Evolutionary conservation across 1,140 invertebrate species (phyloP), one percentile per base, ranked within the genome.

Genomic region (Melitaea cinxia): DNA sequence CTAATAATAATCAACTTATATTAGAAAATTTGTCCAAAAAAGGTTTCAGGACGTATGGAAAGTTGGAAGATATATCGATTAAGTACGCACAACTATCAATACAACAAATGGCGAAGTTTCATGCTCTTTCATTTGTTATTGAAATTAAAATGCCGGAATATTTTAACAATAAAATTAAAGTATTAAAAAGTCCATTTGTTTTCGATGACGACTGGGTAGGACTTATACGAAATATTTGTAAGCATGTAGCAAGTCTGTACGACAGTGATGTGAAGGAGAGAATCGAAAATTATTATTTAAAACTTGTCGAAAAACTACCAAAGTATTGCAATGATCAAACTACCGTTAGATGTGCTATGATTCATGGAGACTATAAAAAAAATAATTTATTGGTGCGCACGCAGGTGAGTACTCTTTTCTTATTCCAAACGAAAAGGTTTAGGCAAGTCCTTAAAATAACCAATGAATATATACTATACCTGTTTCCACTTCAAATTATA

Each of bases 381-480:
- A 80, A 72, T 56, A 78, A 81, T 58, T 59, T 82, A 7, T 39
- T 83, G 50, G 65, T 75, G 17, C 72, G 60, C 15, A 68, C 71
- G 57, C 21, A 33, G 7, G 73, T 76, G 35, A 76, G 67, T 67
- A n/a, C 12, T n/a, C n/a, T n/a, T n/a, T n/a, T n/a, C n/a, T n/a
- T n/a, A n/a, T n/a, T n/a, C n/a, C n/a, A n/a, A n/a, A n/a, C n/a
- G n/a, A n/a, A n/a, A n/a, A n/a, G n/a, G n/a, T n/a, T n/a, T n/a
- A n/a, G n/a, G n/a, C n/a, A n/a, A n/a, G n/a, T n/a, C n/a, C n/a
- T n/a, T n/a, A n/a, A n/a, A n/a, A n/a, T n/a, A n/a, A n/a, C n/a
- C n/a, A n/a, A n/a, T n/a, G n/a, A n/a, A n/a, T n/a, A n/a, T n/a
- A n/a, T n/a, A n/a, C n/a, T n/a, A n/a, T n/a, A n/a, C n/a, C n/a